Evolutionary conservation across 2,888 invertebrate species (phyloP).

Genomic region (Tribolium freemani): DNA sequence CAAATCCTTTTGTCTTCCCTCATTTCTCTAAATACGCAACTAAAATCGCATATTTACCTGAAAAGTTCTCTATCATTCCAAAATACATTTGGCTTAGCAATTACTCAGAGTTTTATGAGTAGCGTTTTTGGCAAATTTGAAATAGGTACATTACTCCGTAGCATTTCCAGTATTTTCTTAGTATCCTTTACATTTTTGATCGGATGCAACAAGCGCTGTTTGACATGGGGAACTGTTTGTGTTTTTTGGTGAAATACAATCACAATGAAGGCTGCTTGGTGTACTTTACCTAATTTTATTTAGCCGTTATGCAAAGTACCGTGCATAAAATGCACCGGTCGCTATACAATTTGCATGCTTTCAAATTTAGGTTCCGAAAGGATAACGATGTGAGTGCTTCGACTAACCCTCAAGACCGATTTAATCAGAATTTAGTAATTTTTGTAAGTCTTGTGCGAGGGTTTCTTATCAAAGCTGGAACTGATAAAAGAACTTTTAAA

Average conservation of each 20-base stretch:
- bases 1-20: too few species aligned
- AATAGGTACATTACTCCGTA: too few species aligned
- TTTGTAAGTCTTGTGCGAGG: slow-evolving; percentile 24
- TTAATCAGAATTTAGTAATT: slow-evolving; percentile 33
- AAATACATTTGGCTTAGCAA: too few species aligned
- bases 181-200: too few species aligned
- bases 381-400: slow-evolving; percentile 34
- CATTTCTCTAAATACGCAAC: too few species aligned
- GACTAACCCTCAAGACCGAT: slow-evolving; percentile 33
- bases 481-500: slow-evolving; percentile 37
- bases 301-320: slow-evolving; percentile 44
- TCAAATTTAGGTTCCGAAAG: slow-evolving; percentile 44
- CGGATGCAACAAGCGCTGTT: too few species aligned
- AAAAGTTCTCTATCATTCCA: too few species aligned
- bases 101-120: too few species aligned
- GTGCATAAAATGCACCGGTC: slow-evolving; percentile 46
- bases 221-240: not conserved
- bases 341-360: slow-evolving; percentile 46
- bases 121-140: too few species aligned
- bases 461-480: slow-evolving; percentile 21
- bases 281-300: slow-evolving; percentile 46
- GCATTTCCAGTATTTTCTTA: too few species aligned
- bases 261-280: slow-evolving; percentile 27
- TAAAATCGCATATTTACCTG: too few species aligned
- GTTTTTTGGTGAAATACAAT: slow-evolving; percentile 11